Base-by-base conservation (phyloP, 2,888 invertebrate genomes). In the Thecophora atra region DNA sequence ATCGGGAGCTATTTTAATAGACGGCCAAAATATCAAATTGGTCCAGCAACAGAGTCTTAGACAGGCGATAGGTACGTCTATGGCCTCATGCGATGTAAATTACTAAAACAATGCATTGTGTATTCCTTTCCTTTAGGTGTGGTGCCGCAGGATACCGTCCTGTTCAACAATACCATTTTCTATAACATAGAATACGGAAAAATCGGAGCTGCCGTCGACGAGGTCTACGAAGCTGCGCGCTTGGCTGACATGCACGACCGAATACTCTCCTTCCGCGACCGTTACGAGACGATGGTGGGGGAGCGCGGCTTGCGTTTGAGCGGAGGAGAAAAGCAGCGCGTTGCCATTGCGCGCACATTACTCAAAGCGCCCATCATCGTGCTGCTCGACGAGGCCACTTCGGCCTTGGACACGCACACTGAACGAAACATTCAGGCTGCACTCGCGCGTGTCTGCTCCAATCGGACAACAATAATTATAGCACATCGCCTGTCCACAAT, bases 241-340 rank as follows among this genome's bases (percentile, higher is more conserved):
- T 92, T 93, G 77, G 98, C 98, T 0, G 98, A 98, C 81, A 98
- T 99, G 78, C 98, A 99, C 83, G 94, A 96, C 52, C 91, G 91
- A 81, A 98, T 99, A 74, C 87, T 95, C 1, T 90, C 92, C n/a
- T 98, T 99, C 87, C 96, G 98, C 0, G 94, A 96, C 76, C 91
- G 91, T 60, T 96, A 96, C 81, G 94, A 95, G 67, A 94, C 95
- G 0, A 84, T 93, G 91, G 95, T 99, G 24, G 99, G 99, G 7
- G 99, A 99, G 87, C 89, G 99, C 82, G 99, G 99, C 6, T 87
- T 99, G 72, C 92, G 97, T 76, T 88, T 99, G 74, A 98, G 98
- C 83, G 99, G 99, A 2, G 99, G 99, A 2, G 99, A 99, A 85
- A 99, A 99, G 82, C 99, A 99, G 85, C 89, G 98, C 77, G 96